A percentile compares a stretch with the other conserved stretches of the same genome.
Evolutionary conservation across 2,797 vertebrate species (phyloP).

Genomic region (Acrossocheilus wenchowensis): DNA sequence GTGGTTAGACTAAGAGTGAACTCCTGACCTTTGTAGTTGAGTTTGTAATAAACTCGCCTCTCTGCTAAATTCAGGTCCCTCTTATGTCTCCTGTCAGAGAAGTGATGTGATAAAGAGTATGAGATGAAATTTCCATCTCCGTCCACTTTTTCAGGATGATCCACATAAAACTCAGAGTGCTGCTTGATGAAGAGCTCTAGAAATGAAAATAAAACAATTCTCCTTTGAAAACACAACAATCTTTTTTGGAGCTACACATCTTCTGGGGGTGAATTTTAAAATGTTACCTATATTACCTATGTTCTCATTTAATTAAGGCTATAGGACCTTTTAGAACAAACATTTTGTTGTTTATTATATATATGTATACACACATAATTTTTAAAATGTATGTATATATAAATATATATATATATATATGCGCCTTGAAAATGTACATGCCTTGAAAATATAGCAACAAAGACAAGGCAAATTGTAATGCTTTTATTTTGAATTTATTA

Average conservation of each 20-base stretch:
- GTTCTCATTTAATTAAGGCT: too few relatives aligned
- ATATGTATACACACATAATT: background rate
- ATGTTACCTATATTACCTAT: too few relatives aligned
- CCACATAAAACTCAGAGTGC: conserved; percentile 78
- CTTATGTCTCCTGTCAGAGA: conserved; percentile 72
- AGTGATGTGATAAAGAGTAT: conserved; percentile 78
- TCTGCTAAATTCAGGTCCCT: conserved; percentile 73
- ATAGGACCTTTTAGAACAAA: too few relatives aligned
- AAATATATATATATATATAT: too few relatives aligned
- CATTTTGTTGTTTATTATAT: background rate
- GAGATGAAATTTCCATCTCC: conserved; percentile 85
- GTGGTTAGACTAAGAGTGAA: conserved; percentile 87
- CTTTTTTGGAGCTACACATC: background rate
- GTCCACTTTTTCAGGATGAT: conserved; percentile 84
- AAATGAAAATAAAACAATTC: conserved; percentile 45
- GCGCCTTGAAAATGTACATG: too few relatives aligned
- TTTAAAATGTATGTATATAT: too few relatives aligned
- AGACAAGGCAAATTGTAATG: background rate
- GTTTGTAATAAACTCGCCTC: conserved; percentile 82
- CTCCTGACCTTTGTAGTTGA: conserved; percentile 77
- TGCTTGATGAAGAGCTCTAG: conserved; percentile 78
- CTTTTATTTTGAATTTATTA: too few relatives aligned
- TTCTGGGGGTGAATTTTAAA: background rate
- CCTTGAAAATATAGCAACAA: too few relatives aligned
- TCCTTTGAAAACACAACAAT: background rate